Evolutionary conservation across 2,113 vertebrate species (phyloP).

Genomic region (Toxostoma redivivum): DNA sequence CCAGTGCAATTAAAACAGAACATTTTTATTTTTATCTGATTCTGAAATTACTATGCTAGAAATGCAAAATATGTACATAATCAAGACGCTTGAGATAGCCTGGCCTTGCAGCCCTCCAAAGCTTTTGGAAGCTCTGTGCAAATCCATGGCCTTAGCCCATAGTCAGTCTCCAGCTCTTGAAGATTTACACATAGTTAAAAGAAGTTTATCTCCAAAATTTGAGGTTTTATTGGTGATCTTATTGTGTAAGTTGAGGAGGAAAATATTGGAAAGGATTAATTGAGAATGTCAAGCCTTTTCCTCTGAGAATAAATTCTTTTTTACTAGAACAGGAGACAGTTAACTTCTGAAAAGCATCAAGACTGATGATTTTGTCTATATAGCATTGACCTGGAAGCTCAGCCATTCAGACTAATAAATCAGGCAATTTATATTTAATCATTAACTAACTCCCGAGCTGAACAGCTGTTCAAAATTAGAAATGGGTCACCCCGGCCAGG

Average conservation of each 20-base stretch:
- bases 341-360: constrained; percentile 94
- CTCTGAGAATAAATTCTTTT: constrained; percentile 83
- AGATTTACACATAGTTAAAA: not conserved
- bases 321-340: constrained; percentile 85
- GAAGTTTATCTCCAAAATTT: not conserved
- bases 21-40: not conserved
- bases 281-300: constrained; percentile 78
- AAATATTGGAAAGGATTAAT: constrained; percentile 69
- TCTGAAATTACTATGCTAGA: not conserved
- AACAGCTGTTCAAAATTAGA: constrained; percentile 99
- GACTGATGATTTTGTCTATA: constrained; percentile 99
- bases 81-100: not conserved
- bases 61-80: not conserved
- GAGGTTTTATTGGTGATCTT: not conserved
- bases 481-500: constrained; percentile 93
- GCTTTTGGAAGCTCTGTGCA: not conserved
- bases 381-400: constrained; percentile 98
- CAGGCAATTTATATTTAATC: constrained; percentile 99
- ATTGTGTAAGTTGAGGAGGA: not conserved
- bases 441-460: constrained; percentile 97
- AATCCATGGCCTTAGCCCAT: not conserved
- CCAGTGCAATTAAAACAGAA: not conserved
- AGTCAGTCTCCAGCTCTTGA: not conserved
- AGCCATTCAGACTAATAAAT: constrained; percentile 99
- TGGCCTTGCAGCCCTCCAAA: not conserved